These are phyloP conservation scores for Oryzias javanicus DNA, from an alignment of 2,113 vertebrate species.

Conservation along the genomic window DNA sequence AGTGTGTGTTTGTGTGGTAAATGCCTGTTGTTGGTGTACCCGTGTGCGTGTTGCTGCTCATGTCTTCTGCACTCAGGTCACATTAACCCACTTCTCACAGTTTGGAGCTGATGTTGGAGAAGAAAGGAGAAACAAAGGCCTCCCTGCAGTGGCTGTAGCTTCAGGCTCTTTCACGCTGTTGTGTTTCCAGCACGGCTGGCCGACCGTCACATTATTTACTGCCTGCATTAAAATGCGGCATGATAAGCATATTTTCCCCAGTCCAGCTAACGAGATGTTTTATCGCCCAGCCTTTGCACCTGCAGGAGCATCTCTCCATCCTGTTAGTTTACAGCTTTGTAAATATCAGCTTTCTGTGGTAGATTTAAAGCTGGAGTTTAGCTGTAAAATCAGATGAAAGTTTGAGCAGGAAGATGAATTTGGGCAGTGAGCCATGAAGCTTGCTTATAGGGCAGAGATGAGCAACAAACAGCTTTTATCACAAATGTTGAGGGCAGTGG, in stretches of 20 bases:
- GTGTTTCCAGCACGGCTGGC: constrained; percentile 51
- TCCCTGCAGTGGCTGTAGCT: constrained; percentile 36
- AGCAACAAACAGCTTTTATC: not conserved
- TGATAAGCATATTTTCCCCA: constrained; percentile 79
- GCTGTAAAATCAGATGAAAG: constrained; percentile 65
- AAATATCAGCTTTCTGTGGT: constrained; percentile 68
- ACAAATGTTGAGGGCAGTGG: too few species aligned
- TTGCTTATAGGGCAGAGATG: not conserved
- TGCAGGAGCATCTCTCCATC: constrained; percentile 43
- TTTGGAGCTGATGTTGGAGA: constrained; percentile 31
- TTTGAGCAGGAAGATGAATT: constrained; percentile 46
- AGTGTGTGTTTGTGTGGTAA: constrained; percentile 1
- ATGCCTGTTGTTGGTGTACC: not conserved
- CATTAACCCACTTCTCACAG: constrained; percentile 73
- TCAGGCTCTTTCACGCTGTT: constrained; percentile 59
- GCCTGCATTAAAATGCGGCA: constrained; percentile 71
- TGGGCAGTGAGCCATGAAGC: constrained; percentile 41
- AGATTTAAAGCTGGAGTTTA: constrained; percentile 68
- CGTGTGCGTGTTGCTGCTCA: constrained; percentile 30
- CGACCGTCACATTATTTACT: constrained; percentile 66
- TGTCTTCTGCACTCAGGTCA: constrained; percentile 67
- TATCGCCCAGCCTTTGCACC: constrained; percentile 53
- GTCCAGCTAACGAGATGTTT: constrained; percentile 75
- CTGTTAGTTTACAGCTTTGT: constrained; percentile 64
- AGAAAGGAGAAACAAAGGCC: constrained; percentile 2